Percentiles rank a stretch among this genome's conserved stretches.
Evolutionary conservation across 2,888 invertebrate genomes (phyloP).

Genomic region (Sthenelais limicola): DNA sequence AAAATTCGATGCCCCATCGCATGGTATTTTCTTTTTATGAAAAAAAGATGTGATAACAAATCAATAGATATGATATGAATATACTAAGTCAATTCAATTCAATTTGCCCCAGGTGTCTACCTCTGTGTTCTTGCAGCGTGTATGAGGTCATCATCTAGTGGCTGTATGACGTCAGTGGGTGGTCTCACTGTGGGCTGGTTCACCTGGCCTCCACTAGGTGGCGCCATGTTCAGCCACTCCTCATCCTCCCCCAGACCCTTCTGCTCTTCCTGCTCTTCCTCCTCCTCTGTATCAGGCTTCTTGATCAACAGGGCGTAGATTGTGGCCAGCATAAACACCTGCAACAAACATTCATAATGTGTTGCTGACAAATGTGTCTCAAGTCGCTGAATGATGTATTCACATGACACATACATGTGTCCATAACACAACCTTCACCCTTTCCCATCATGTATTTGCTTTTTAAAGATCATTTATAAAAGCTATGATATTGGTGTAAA

Average conservation of each 20-base stretch:
- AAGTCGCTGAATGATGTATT: no score
- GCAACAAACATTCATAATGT: no score
- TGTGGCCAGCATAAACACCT: constrained; percentile 54
- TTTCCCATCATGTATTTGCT: no score
- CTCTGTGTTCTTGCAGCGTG: constrained; percentile 52
- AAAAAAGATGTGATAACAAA: not conserved
- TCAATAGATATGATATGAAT: not conserved
- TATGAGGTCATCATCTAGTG: constrained; percentile 54
- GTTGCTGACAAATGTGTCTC: no score
- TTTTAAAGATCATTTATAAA: no score
- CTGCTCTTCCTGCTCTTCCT: constrained; percentile 41
- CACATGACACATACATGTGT: no score
- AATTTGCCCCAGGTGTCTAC: constrained; percentile 49
- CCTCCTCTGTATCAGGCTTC: constrained; percentile 55
- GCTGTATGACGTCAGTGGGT: constrained; percentile 49
- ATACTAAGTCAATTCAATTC: not conserved
- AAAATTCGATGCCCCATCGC: no score
- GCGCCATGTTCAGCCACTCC: constrained; percentile 55
- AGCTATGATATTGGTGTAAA: no score
- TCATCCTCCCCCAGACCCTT: constrained; percentile 51
- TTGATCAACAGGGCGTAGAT: constrained; percentile 57
- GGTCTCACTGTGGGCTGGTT: constrained; percentile 49
- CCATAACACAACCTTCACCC: no score
- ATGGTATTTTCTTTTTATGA: not conserved
- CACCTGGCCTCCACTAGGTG: constrained; percentile 51